These are phyloP conservation scores for Montipora capitata DNA, from an alignment of 92 coral and sea anemone genomes.

Conservation along the genomic window DNA sequence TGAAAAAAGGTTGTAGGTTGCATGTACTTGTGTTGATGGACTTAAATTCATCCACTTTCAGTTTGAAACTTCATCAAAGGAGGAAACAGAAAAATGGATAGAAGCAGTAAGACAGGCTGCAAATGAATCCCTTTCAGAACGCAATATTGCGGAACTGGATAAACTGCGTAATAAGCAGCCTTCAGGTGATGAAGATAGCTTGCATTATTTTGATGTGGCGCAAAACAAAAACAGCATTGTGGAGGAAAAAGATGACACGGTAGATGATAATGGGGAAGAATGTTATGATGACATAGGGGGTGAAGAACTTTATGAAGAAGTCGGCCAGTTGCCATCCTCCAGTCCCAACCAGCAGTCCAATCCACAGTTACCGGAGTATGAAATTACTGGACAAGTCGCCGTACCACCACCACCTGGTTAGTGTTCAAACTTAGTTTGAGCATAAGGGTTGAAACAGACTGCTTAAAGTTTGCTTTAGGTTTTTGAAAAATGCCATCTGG, in stretches of 20 bases:
- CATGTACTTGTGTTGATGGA: no score
- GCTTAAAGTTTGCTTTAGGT: no score
- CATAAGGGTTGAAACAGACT: no score
- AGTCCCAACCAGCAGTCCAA: conserved; percentile 11
- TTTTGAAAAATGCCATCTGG: no score
- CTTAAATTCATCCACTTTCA: conserved; percentile 7
- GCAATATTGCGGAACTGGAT: conserved; percentile 63
- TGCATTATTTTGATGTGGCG: conserved; percentile 59
- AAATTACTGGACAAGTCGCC: conserved; percentile 21
- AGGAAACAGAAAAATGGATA: conserved; percentile 82
- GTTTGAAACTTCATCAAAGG: conserved; percentile 81
- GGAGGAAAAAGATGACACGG: conserved; percentile 4
- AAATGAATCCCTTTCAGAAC: conserved; percentile 70
- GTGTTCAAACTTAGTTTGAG: not conserved
- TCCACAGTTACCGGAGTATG: conserved; percentile 23
- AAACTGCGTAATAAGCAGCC: conserved; percentile 64
- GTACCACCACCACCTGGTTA: conserved; percentile 5
- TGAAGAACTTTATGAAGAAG: conserved; percentile 55
- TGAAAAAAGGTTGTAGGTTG: no score
- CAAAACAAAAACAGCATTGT: not conserved
- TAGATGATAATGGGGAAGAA: conserved; percentile 21
- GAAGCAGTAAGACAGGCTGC: conserved; percentile 76
- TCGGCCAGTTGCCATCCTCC: conserved; percentile 7
- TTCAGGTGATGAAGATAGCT: conserved; percentile 83
- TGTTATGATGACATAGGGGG: conserved; percentile 54